phyloP scores from a whole-genome alignment of 2,888 invertebrate species.

The Cryptosula pallasiana region DNA sequence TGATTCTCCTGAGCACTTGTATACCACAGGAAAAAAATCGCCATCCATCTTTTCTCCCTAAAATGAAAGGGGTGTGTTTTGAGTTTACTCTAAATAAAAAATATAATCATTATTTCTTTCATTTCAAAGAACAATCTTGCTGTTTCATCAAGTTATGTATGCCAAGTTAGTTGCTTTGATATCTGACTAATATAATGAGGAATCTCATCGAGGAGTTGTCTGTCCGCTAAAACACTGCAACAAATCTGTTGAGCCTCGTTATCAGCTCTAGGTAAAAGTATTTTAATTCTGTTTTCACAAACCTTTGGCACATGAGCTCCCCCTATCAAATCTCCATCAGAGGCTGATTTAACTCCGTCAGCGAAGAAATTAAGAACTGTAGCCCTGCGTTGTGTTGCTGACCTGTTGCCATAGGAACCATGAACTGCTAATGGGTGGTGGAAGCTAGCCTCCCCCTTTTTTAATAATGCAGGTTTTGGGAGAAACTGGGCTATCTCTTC shows the following conservation, averaged over 20 bases:
- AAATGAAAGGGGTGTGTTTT: too few species aligned
- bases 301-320: conserved; percentile 37
- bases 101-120: too few species aligned
- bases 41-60: conserved; percentile 40
- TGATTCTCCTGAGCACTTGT: too few species aligned
- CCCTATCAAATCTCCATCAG: conserved; percentile 36
- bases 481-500: conserved; percentile 39
- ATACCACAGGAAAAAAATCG: conserved; percentile 42
- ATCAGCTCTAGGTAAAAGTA: too few species aligned
- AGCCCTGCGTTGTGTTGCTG: conserved; percentile 37
- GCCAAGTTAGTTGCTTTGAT: too few species aligned
- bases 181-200: too few species aligned
- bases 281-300: too few species aligned
- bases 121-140: not conserved
- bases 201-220: too few species aligned
- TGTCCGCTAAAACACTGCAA: too few species aligned
- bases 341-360: conserved; percentile 40
- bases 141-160: too few species aligned
- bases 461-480: conserved; percentile 37
- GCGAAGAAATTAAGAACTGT: conserved; percentile 47
- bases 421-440: conserved; percentile 44
- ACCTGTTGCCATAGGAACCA: conserved; percentile 48
- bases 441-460: conserved; percentile 45
- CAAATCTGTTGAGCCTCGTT: too few species aligned
- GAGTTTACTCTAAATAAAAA: too few species aligned